These are phyloP conservation scores for Thryonomys swinderianus DNA, from an alignment of 2,113 vertebrate species.

Conservation along the genomic window DNA sequence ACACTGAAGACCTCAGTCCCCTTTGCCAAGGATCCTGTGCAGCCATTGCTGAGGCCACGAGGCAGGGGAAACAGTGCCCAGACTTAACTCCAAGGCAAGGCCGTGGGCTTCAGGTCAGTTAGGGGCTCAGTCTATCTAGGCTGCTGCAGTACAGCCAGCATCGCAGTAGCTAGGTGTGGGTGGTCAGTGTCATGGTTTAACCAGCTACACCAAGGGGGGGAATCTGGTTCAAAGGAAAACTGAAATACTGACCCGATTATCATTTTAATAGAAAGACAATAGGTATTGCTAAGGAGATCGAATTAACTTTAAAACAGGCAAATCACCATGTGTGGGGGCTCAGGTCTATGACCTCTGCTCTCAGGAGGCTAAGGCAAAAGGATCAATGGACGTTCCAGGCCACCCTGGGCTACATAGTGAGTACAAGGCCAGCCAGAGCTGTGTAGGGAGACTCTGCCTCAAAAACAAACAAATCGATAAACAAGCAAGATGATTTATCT, in stretches of 20 bases:
- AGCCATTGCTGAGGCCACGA: no score
- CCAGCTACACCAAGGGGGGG: accelerated
- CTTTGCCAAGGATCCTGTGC: background rate
- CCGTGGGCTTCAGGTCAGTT: background rate
- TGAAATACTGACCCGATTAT: background rate
- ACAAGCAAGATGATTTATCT: background rate
- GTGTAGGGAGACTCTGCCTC: background rate
- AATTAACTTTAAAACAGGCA: background rate
- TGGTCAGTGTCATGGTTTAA: background rate
- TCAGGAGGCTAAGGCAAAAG: background rate
- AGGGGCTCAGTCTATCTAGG: background rate
- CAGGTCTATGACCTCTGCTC: background rate
- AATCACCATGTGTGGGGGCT: background rate
- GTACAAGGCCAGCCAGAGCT: background rate
- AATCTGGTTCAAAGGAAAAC: background rate
- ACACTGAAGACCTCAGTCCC: background rate
- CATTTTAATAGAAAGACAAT: background rate
- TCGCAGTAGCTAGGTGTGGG: background rate
- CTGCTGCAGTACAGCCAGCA: background rate
- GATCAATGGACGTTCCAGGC: background rate
- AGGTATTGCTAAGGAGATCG: background rate
- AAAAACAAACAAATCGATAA: background rate
- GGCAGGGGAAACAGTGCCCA: background rate
- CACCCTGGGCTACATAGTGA: background rate
- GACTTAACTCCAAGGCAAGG: background rate